Percentiles rank a stretch among this genome's conserved stretches.
Evolutionary conservation across 1,140 invertebrate genomes (phyloP).

Genomic region (Lepidostoma basale): DNA sequence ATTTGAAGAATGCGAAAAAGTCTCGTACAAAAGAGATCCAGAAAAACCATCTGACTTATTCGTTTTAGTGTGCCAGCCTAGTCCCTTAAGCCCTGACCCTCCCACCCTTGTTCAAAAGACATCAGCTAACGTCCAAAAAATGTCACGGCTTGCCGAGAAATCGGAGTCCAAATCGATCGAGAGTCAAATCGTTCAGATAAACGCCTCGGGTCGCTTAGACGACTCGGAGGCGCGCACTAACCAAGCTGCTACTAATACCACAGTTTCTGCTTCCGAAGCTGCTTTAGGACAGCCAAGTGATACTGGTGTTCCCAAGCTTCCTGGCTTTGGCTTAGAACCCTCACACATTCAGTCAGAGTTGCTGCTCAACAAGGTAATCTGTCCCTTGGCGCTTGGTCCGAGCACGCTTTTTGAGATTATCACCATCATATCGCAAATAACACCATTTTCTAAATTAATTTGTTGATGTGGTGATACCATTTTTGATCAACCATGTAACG

Average conservation of each 20-base stretch:
- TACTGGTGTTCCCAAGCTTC: no score
- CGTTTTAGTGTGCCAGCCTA: constrained; percentile 11
- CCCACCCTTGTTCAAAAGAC: background rate
- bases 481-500: no score
- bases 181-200: no score
- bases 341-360: background rate
- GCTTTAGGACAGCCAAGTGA: background rate
- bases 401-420: no score
- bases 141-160: background rate
- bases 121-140: background rate
- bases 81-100: background rate
- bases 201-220: no score
- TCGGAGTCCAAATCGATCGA: background rate
- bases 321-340: background rate
- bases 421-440: no score
- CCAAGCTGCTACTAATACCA: background rate
- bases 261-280: background rate
- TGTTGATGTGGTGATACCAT: no score
- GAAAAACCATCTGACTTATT: background rate
- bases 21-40: background rate
- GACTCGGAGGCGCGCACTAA: background rate
- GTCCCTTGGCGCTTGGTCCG: no score
- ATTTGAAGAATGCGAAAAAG: background rate
- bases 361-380: constrained; percentile 9
- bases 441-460: no score